These are phyloP conservation scores for Quiscalus mexicanus DNA, from an alignment of 2,113 vertebrate genomes.

Conservation along the genomic window DNA sequence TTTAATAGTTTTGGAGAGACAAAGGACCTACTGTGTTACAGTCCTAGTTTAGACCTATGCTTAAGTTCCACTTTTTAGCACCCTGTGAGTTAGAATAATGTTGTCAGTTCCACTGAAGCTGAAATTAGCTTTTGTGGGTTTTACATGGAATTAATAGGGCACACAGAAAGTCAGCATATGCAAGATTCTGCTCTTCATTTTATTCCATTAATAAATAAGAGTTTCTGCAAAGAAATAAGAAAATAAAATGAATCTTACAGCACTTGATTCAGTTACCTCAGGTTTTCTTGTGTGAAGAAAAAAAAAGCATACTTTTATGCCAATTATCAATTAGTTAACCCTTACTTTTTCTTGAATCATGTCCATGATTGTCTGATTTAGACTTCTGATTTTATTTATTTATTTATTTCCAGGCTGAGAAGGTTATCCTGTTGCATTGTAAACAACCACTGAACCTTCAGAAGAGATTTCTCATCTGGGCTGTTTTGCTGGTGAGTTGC, in stretches of 20 bases:
- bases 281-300: neutral
- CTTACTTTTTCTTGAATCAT: neutral
- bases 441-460: constrained; percentile 72
- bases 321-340: neutral
- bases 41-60: neutral
- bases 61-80: neutral
- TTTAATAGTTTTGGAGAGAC: neutral
- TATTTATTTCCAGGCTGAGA: constrained; percentile 73
- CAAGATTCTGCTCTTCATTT: neutral
- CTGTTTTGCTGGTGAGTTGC: constrained; percentile 82
- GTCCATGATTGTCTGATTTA: neutral
- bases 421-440: constrained; percentile 78
- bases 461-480: constrained; percentile 80
- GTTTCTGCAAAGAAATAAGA: neutral
- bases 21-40: neutral
- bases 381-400: neutral
- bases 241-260: neutral
- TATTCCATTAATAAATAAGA: neutral
- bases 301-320: neutral
- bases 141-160: neutral
- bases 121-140: neutral
- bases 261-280: neutral
- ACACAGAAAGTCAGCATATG: neutral
- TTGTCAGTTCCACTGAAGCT: neutral
- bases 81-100: neutral